A percentile compares a stretch with the other conserved stretches of the same genome.
These are phyloP conservation scores for Sylvia borin DNA, from an alignment of 2,797 vertebrate species.

Conservation along the genomic window DNA sequence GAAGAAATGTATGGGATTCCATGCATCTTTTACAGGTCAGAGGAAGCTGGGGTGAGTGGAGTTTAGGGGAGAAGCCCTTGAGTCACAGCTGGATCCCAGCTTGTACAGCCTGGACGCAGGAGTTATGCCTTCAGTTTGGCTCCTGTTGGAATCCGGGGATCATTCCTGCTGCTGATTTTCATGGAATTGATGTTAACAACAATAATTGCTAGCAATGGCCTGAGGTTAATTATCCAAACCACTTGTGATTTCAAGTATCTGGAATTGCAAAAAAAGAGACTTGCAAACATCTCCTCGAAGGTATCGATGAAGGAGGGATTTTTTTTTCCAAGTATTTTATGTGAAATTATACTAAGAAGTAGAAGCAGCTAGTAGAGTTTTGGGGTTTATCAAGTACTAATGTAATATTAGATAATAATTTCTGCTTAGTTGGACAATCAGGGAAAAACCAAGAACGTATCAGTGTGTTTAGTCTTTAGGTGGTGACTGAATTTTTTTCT, in stretches of 20 bases:
- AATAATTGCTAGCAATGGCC: not conserved
- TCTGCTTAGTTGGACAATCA: not conserved
- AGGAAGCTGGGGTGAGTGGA: not conserved
- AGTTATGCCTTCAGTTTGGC: not conserved
- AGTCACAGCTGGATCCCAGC: accelerated
- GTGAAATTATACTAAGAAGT: not conserved
- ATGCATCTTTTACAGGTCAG: accelerated
- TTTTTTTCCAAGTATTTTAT: not conserved
- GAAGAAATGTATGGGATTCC: not conserved
- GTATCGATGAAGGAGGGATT: not conserved
- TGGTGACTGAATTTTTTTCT: not conserved
- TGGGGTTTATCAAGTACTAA: not conserved
- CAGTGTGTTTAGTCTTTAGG: not conserved
- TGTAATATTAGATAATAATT: not conserved
- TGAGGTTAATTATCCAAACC: not conserved
- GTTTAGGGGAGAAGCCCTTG: not conserved
- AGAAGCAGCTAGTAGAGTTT: not conserved
- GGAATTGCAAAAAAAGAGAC: too few relatives aligned
- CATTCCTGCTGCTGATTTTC: not conserved
- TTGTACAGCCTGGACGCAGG: not conserved
- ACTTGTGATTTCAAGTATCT: not conserved
- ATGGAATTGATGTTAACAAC: not conserved
- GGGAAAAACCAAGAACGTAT: not conserved
- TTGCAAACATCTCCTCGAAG: not conserved
- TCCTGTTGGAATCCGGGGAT: not conserved